A percentile compares a stretch with the other conserved stretches of the same genome.
These are phyloP conservation scores for Gambelia wislizenii DNA, from an alignment of 2,797 vertebrate genomes.

Conservation along the genomic window DNA sequence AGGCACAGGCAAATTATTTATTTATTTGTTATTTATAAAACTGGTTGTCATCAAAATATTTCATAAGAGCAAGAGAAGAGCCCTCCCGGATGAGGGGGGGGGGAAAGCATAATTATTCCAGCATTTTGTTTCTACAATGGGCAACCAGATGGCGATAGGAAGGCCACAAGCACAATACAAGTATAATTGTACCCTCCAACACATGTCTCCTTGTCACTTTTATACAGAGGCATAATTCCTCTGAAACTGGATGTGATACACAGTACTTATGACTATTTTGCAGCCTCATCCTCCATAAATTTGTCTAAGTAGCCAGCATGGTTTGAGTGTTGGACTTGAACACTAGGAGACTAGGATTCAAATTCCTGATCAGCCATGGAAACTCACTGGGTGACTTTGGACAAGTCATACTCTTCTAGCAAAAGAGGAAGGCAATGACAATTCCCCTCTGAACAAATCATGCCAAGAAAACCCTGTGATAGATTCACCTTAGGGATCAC, in stretches of 20 bases:
- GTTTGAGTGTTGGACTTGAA: too few relatives aligned
- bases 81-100: background rate
- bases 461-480: too few relatives aligned
- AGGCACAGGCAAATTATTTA: too few relatives aligned
- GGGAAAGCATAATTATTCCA: background rate
- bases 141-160: background rate
- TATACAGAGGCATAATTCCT: background rate
- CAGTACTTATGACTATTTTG: background rate
- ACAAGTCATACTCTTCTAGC: too few relatives aligned
- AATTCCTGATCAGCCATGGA: too few relatives aligned
- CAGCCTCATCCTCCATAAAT: background rate
- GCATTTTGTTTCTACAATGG: background rate
- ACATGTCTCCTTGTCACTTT: background rate
- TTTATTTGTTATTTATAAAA: background rate
- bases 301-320: background rate
- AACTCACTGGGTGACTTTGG: too few relatives aligned
- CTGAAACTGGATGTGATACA: background rate
- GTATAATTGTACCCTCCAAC: background rate
- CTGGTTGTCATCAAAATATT: background rate
- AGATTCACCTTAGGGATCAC: too few relatives aligned
- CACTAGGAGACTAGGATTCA: too few relatives aligned
- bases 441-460: too few relatives aligned
- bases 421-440: too few relatives aligned
- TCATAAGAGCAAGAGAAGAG: background rate
- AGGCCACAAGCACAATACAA: background rate